A percentile compares a stretch with the other conserved stretches of the same genome.
These are phyloP conservation scores for Urocyon cinereoargenteus DNA, from an alignment of 2,797 vertebrate genomes.

Conservation along the genomic window DNA sequence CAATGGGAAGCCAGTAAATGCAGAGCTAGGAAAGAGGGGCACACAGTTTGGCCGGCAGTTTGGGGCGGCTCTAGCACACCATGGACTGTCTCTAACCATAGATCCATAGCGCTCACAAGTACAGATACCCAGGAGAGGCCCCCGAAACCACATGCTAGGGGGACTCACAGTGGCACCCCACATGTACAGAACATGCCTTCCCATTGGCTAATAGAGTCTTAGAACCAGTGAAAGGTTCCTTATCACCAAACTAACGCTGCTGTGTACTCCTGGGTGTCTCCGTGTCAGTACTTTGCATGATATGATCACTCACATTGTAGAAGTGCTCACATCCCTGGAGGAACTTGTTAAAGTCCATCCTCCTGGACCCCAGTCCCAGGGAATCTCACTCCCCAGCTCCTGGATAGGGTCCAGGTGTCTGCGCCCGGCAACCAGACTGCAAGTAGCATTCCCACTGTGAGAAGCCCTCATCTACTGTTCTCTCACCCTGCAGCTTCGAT, in stretches of 20 bases:
- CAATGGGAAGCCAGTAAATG: neutral
- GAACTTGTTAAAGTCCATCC: slow-evolving; percentile 19
- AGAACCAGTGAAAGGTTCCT: neutral
- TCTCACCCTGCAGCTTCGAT: neutral
- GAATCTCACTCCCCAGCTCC: neutral
- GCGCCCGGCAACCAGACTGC: neutral
- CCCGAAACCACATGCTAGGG: no score
- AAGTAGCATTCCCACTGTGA: neutral
- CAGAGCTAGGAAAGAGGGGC: neutral
- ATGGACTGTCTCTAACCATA: neutral
- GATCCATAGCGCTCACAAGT: neutral
- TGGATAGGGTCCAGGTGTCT: neutral
- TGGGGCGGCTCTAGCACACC: no score
- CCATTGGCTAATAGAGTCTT: neutral
- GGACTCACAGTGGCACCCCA: neutral
- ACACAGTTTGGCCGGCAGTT: rapidly evolving
- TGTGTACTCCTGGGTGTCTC: neutral
- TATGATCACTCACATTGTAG: no score
- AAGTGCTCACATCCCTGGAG: neutral
- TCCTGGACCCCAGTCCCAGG: neutral
- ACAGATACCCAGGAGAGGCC: neutral
- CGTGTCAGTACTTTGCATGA: neutral
- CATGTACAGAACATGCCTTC: neutral
- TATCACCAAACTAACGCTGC: neutral
- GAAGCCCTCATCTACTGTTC: neutral